These are phyloP conservation scores for Siniperca knerii DNA, from an alignment of 2,113 vertebrate species.

Conservation along the genomic window DNA sequence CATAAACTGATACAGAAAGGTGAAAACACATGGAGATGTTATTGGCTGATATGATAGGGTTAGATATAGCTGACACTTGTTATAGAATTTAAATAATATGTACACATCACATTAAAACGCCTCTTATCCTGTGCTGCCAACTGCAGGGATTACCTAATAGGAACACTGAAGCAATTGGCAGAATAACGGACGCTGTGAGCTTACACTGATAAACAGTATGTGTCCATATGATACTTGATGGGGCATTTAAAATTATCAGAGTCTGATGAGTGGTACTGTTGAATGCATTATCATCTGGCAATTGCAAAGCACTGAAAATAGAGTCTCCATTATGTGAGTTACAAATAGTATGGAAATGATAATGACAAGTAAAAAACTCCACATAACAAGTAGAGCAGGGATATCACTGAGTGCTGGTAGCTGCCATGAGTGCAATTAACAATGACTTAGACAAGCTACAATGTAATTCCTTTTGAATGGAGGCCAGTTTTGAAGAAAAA, in stretches of 20 bases:
- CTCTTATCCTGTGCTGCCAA: neutral
- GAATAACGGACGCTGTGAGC: slow-evolving; percentile 19
- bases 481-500: slow-evolving; percentile 62
- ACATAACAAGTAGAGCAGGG: slow-evolving; percentile 35
- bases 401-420: slow-evolving; percentile 44
- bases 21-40: slow-evolving; percentile 10
- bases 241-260: slow-evolving; percentile 16
- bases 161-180: slow-evolving; percentile 14
- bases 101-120: neutral
- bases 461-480: slow-evolving; percentile 72
- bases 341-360: slow-evolving; percentile 41
- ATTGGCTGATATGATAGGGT: neutral
- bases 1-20: slow-evolving; percentile 14
- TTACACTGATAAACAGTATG: slow-evolving; percentile 20
- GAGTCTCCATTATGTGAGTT: slow-evolving; percentile 24
- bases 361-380: slow-evolving; percentile 26
- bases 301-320: neutral
- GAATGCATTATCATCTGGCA: slow-evolving; percentile 35
- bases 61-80: neutral
- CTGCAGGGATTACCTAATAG: slow-evolving; percentile 6
- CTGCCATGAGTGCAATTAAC: slow-evolving; percentile 72
- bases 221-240: slow-evolving; percentile 32
- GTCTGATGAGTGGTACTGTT: slow-evolving; percentile 1
- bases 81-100: neutral
- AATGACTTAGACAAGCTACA: slow-evolving; percentile 72